phyloP scores from a whole-genome alignment of 2,797 vertebrate species.

The Florisuga fusca region DNA sequence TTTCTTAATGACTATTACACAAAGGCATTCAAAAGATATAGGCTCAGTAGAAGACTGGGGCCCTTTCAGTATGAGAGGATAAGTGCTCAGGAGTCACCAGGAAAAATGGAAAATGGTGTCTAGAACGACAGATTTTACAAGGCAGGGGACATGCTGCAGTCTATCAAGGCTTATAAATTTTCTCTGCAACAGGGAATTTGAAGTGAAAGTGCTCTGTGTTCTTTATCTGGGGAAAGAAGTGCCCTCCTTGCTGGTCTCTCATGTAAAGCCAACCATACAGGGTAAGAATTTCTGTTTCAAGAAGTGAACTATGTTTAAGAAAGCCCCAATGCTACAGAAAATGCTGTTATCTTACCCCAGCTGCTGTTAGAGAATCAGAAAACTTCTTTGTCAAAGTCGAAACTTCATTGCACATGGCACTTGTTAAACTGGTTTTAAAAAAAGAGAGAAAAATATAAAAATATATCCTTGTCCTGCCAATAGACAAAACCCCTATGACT shows the following conservation, averaged over 20 bases:
- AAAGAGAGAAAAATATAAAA: conserved; percentile 10
- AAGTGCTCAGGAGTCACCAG: neutral
- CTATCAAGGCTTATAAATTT: neutral
- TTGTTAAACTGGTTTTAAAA: conserved; percentile 85
- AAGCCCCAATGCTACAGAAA: neutral
- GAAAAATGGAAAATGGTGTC: neutral
- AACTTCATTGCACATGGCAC: conserved; percentile 96
- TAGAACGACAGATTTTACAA: neutral
- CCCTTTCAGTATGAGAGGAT: neutral
- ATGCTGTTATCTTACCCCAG: conserved; percentile 86
- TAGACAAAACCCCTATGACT: neutral
- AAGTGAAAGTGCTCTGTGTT: neutral
- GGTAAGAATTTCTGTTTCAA: neutral
- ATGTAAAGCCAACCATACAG: neutral
- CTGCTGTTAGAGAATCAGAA: conserved; percentile 83
- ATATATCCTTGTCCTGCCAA: neutral
- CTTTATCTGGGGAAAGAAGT: neutral
- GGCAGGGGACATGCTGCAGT: neutral
- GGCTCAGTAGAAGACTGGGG: neutral
- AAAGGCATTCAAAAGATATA: neutral
- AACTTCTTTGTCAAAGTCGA: conserved; percentile 90
- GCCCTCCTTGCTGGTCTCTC: neutral
- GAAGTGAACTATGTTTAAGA: neutral
- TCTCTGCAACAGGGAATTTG: neutral
- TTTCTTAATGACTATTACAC: neutral